Evolutionary conservation across 2,888 invertebrate species (phyloP), one percentile per base, ranked within the genome.

Genomic region (Atethmia centrago): DNA sequence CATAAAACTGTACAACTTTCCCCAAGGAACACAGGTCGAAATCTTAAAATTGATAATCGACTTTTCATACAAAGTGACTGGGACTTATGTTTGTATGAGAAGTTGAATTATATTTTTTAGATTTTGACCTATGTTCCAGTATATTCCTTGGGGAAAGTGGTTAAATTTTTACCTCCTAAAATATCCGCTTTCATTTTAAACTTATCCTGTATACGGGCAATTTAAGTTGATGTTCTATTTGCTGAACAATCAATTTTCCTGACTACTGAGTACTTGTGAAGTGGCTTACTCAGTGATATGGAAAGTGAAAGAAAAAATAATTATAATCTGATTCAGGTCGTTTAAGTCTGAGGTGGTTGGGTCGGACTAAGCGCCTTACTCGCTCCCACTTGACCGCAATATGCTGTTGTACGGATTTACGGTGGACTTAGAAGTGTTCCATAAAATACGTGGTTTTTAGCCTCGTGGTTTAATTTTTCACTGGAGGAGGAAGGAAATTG

Each of bases 341-440:
- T 92, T 94, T 92, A 93, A 86, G 85, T 88, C 84, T 80, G 86
- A 88, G 91, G 91, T 90, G 65, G 75, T 49, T 74, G 21, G 45
- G 61, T 61, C 76, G 89, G 80, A 73, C 82, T 93, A 94, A 94
- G 93, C 94, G 91, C 88, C 92, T 94, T 94, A 94, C 83, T 78
- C 75, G 82, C 73, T 71, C 85, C 88, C 91, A 92, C 92, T 95
- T 94, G 93, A 94, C 94, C 94, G 92, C 91, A 88, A 92, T 92
- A 71, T 62, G 72, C 67, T 64, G 76, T 77, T 83, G 79, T 84
- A 87, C 67, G 87, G 88, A 82, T 87, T 86, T 82, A 79, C 67
- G 45, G 64, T n/a, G 62, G 68, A 84, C 75, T 79, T 82, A 79
- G 74, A 75, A 86, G 76, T 79, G 71, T 72, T 66, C 61, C 25